Percentiles rank a stretch among this genome's conserved stretches.
Conservation (phyloP, 2,113 vertebrate species). For the Gallinago undulata region DNA sequence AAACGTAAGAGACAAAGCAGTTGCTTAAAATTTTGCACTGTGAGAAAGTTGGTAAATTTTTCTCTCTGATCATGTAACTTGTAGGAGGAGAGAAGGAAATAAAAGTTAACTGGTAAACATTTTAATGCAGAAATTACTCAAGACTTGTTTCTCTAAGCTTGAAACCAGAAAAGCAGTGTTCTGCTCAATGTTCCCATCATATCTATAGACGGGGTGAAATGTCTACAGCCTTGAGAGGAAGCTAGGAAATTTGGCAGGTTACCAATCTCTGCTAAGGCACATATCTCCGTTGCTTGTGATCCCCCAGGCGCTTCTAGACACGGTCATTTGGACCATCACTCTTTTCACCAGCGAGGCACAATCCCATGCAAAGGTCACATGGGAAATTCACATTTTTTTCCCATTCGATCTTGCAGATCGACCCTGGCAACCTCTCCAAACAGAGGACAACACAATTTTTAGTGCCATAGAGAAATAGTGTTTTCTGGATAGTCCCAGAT, state of each 20-base stretch:
- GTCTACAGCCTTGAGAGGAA: not conserved
- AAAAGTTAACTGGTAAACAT: not conserved
- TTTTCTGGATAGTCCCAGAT: not conserved
- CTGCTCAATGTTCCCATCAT: not conserved
- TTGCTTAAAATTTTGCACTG: not conserved
- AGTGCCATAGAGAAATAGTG: not conserved
- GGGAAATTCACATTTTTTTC: not conserved
- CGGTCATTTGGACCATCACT: accelerated
- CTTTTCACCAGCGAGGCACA: not conserved
- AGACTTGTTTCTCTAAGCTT: not conserved
- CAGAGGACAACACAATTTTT: not conserved
- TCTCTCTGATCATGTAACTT: not conserved
- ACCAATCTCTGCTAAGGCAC: not conserved
- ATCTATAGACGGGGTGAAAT: not conserved
- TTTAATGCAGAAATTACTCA: not conserved
- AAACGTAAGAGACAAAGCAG: not conserved
- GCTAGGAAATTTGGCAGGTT: not conserved
- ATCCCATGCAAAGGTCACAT: not conserved
- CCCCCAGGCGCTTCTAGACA: not conserved
- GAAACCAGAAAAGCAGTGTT: not conserved
- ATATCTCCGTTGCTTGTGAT: not conserved
- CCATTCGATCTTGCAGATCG: not conserved
- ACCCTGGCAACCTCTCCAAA: not conserved
- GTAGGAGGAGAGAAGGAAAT: not conserved
- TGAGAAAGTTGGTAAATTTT: not conserved